Conservation (phyloP, 1,140 invertebrate species). For the Apis laboriosa region DNA sequence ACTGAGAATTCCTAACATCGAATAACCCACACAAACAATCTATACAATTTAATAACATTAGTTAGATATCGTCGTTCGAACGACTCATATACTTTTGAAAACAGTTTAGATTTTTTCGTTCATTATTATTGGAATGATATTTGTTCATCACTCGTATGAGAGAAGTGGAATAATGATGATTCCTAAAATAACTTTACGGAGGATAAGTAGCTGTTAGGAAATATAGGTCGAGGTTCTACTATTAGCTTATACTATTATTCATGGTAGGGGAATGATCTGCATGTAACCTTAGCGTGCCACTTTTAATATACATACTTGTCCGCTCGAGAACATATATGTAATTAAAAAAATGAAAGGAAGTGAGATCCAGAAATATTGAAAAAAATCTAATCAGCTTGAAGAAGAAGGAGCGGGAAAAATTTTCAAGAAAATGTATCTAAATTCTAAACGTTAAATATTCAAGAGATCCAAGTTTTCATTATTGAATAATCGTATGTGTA, state of each 20-base stretch:
- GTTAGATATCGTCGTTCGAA: too few species aligned
- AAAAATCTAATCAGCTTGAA: too few species aligned
- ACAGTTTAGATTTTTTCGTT: not conserved
- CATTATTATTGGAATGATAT: too few species aligned
- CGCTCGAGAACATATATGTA: too few species aligned
- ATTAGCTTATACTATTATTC: constrained; percentile 5
- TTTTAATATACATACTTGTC: constrained; percentile 4
- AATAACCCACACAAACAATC: not conserved
- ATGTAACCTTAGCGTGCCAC: not conserved
- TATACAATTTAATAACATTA: constrained; percentile 26
- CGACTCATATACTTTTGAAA: too few species aligned
- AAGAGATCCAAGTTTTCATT: not conserved
- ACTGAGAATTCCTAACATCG: constrained; percentile 35
- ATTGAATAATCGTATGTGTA: not conserved
- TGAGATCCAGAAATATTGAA: too few species aligned
- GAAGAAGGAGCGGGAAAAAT: not conserved
- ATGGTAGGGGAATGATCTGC: constrained; percentile 1
- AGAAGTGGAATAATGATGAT: not conserved
- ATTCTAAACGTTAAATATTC: constrained; percentile 34
- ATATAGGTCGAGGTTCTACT: constrained; percentile 15
- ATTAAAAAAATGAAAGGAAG: not conserved
- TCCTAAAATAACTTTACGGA: constrained; percentile 28
- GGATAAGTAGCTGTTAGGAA: constrained; percentile 3
- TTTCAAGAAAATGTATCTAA: not conserved
- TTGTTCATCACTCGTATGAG: not conserved